Base-by-base conservation (phyloP, 1,140 invertebrate species). In the Heterodera carotae region DNA sequence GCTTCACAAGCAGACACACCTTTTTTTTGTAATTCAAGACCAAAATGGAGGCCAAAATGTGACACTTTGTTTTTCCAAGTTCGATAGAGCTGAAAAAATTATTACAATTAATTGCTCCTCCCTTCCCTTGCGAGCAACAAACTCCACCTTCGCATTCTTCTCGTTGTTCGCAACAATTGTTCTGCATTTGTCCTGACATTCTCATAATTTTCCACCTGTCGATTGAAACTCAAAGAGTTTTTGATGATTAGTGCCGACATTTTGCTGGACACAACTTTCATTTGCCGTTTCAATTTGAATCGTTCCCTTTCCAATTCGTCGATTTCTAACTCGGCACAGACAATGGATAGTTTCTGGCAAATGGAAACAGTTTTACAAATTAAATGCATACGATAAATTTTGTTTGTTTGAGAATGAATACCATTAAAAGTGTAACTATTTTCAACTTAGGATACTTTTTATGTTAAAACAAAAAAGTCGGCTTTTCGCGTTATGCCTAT, bases 241-340 rank as follows among this genome's bases (percentile, higher is more conserved):
- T 82, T 75, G 34, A 69, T 36, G 60, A 82, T 85, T 12, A 82
- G 62, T 22, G 73, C 70, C 27, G 83, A 84, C 22, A 82, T 64
- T 56, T 84, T 83, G 53, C 76, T 84, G 5, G 78, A 84, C 5
- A 82, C 81, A 6, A 84, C 80, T 82, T 83, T 72, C 62, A 84
- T 68, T 71, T 82, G 81, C 36, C 64, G 60, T 73, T 82, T 82
- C 4, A 82, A 36, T 31, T 84, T 83, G 48, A 82, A 82, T 5
- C 82, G 53, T 78, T 82, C 81, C 31, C 73, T 62, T 31, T 82
- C 73, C 39, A 82, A 74, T 27, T 76, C 64, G 33, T 84, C 79
- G 4, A 82, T 53, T 36, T 82, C 82, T 43, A 82, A 73, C n/a
- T 76, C 81, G n/a, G 81, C 15, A 56, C 48, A 56, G 22, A 56